phyloP scores from a whole-genome alignment of 2,797 vertebrate species.

The Loris lydekkerianus region DNA sequence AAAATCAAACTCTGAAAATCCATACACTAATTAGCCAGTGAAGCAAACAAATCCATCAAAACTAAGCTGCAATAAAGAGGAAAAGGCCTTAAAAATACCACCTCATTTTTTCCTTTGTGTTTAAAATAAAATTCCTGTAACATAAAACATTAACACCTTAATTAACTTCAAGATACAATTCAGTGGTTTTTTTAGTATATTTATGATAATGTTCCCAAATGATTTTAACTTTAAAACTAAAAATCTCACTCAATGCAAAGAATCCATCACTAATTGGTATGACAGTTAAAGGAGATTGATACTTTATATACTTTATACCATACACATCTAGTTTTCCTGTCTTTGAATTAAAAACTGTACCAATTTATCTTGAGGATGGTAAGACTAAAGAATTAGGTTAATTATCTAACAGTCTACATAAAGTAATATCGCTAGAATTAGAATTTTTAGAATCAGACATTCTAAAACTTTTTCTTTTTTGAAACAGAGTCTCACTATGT shows the following conservation, averaged over 20 bases:
- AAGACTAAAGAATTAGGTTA: neutral
- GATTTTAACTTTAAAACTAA: slow-evolving; percentile 41
- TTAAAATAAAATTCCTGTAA: slow-evolving; percentile 50
- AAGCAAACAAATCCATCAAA: slow-evolving; percentile 46
- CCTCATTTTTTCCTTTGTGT: neutral
- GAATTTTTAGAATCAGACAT: neutral
- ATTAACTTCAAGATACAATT: neutral
- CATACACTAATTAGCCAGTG: slow-evolving; percentile 25
- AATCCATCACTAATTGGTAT: neutral
- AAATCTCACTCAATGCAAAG: slow-evolving; percentile 55
- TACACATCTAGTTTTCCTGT: neutral
- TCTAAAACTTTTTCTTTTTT: neutral
- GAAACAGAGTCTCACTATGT: too few relatives aligned
- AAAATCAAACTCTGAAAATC: slow-evolving; percentile 50
- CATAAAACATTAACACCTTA: slow-evolving; percentile 20
- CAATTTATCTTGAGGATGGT: neutral
- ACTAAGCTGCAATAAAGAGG: slow-evolving; percentile 28
- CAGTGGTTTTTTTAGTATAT: neutral
- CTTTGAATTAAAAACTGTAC: neutral
- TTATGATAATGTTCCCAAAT: slow-evolving; percentile 16
- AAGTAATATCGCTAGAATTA: neutral
- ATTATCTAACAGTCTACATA: neutral
- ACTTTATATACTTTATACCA: neutral
- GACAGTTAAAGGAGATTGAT: neutral
- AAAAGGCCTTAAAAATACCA: neutral